Percentiles rank a stretch among this genome's conserved stretches.
Conservation (phyloP, 2,888 invertebrate genomes). For the Empis stercorea region DNA sequence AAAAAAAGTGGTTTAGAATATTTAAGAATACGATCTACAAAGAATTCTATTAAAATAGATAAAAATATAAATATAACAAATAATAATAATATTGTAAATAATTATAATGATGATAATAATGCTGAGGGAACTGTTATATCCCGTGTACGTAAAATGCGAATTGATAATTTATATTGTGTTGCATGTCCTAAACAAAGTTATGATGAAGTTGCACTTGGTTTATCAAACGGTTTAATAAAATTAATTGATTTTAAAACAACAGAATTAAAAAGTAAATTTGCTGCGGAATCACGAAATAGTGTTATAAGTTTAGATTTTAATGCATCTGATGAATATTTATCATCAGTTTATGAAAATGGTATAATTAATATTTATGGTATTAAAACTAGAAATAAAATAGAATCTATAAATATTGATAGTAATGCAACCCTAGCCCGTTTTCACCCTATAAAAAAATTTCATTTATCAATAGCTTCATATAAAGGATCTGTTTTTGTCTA, state of each 20-base stretch:
- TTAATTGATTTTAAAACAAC: conserved; percentile 26
- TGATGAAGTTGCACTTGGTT: conserved; percentile 30
- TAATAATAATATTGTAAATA: not conserved
- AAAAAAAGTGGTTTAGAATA: conserved; percentile 29
- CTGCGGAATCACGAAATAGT: conserved; percentile 22
- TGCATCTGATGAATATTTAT: conserved; percentile 30
- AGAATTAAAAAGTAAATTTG: conserved; percentile 22
- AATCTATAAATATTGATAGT: conserved; percentile 26
- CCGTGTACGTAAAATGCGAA: conserved; percentile 27
- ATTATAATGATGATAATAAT: not conserved
- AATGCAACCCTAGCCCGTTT: conserved; percentile 32
- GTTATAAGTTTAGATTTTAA: conserved; percentile 32
- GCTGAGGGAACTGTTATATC: conserved; percentile 22
- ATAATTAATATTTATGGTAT: conserved; percentile 28
- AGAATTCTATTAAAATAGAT: conserved; percentile 22
- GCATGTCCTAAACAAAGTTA: conserved; percentile 26
- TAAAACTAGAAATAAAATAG: conserved; percentile 28
- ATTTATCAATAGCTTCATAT: conserved; percentile 27
- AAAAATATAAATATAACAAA: not conserved
- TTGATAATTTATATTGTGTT: conserved; percentile 29
- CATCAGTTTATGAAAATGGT: conserved; percentile 31
- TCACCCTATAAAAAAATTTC: conserved; percentile 31
- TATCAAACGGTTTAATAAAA: conserved; percentile 27
- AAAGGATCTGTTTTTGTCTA: conserved; percentile 29
- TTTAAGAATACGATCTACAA: conserved; percentile 21